Percentiles rank a stretch among this genome's conserved stretches.
These are phyloP conservation scores for Larimichthys polyactis DNA, from an alignment of 2,113 vertebrate genomes.

Conservation along the genomic window DNA sequence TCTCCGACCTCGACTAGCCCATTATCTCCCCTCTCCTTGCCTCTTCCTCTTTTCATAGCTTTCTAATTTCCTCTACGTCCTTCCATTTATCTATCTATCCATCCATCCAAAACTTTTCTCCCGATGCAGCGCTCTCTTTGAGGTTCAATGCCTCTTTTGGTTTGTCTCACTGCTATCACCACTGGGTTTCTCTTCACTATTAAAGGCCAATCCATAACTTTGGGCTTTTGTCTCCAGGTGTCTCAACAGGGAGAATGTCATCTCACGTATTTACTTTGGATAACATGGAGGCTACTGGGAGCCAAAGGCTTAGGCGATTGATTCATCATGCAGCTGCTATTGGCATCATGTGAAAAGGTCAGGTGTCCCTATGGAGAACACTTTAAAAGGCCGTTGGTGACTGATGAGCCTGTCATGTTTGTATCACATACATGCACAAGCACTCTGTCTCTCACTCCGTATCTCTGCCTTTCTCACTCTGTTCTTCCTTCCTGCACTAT, in stretches of 20 bases:
- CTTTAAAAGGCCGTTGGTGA: conserved; percentile 82
- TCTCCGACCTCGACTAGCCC: conserved; percentile 48
- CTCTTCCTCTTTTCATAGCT: conserved; percentile 25
- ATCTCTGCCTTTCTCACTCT: conserved; percentile 32
- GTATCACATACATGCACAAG: conserved; percentile 67
- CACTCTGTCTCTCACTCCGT: conserved; percentile 26
- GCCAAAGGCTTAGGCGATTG: conserved; percentile 63
- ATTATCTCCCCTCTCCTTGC: conserved; percentile 50
- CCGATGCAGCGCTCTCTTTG: conserved; percentile 29
- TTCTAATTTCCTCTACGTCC: conserved; percentile 52
- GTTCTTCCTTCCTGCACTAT: conserved; percentile 14
- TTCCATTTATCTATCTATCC: conserved; percentile 36
- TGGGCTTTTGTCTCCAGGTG: conserved; percentile 57
- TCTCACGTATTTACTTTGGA: conserved; percentile 64
- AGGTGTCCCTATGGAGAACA: conserved; percentile 73
- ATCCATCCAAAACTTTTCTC: conserved; percentile 52
- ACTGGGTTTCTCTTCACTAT: conserved; percentile 36
- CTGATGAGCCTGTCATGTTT: conserved; percentile 80
- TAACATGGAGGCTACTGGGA: conserved; percentile 63
- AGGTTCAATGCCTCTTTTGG: conserved; percentile 28
- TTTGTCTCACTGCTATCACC: conserved; percentile 38
- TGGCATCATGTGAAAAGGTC: conserved; percentile 82
- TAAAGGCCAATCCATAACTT: conserved; percentile 63
- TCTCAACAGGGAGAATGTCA: conserved; percentile 66
- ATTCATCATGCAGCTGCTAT: conserved; percentile 80